Base-by-base conservation (phyloP, 2,113 vertebrate species). In the Gadus macrocephalus region DNA sequence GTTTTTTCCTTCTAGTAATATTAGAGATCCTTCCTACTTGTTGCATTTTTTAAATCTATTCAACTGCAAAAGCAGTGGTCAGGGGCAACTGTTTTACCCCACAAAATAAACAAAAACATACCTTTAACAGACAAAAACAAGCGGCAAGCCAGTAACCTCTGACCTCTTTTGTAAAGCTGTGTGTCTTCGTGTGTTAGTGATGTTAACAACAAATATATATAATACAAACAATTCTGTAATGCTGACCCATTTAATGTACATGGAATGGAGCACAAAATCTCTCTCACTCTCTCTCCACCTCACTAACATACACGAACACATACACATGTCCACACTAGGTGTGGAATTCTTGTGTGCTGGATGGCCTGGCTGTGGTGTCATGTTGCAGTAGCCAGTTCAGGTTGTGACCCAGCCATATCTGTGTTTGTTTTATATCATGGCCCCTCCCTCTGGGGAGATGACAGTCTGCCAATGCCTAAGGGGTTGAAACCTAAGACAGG, bases 401-500 rank as follows among this genome's bases (percentile, higher is more conserved):
- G 71, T 82, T 64, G 79, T 75, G 81, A 83, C 84, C 83, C 81
- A 67, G 77, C 73, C 77, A 76, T 82, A 84, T 83, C 79, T 84
- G 71, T 86, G 87, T 88, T 88, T 88, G 86, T 87, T 88, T 85
- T 87, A 78, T 78, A 81, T 86, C 83, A 63, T 81, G 64, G 82
- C 85, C 80, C 83, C 87, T 87, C 88, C 88, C 83, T 81, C 76
- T 27, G 53, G 81, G 79, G 83, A 81, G 79, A 85, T 74, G 86
- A 83, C 85, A 83, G 83, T 84, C 83, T 80, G 62, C 79, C 76
- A 67, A 77, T n/a, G 84, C 88, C 87, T 62, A 78, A 70, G 83
- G 85, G 85, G 80, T 27, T 84, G 88, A 85, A 90, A 90, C 83
- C 85, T 86, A 84, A 90, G 86, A 79, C 61, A 66, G 83, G 81